phyloP scores from a whole-genome alignment of 92 coral and sea anemone species.

The Phenganax marumi region DNA sequence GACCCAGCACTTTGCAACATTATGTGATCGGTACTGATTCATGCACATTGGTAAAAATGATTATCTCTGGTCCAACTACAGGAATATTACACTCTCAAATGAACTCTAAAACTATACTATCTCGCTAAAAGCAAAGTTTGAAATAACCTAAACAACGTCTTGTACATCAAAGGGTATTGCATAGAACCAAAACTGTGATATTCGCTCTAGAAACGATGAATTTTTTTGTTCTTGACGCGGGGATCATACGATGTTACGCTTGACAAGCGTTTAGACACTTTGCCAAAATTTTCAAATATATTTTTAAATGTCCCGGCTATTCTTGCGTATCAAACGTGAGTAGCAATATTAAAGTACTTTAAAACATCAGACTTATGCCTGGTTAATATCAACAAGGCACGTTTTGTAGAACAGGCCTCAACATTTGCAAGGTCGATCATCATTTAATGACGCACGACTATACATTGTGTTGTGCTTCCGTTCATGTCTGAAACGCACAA shows the following conservation, averaged over 20 bases:
- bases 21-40: no score
- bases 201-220: neutral
- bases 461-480: neutral
- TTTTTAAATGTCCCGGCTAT: neutral
- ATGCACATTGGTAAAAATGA: no score
- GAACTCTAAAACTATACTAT: no score
- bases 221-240: neutral
- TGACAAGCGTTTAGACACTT: neutral
- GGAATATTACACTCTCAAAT: no score
- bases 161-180: neutral
- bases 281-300: neutral
- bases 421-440: neutral
- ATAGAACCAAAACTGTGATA: neutral
- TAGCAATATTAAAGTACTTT: no score
- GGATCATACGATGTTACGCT: constrained; percentile 16
- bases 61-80: no score
- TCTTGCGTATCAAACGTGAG: neutral
- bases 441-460: neutral
- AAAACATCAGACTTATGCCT: neutral
- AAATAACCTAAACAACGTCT: no score
- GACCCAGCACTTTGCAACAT: no score
- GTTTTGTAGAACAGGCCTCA: neutral
- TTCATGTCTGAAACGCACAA: neutral
- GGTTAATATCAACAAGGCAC: neutral
- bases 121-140: no score